Evolutionary conservation across 2,113 vertebrate genomes (phyloP), one percentile per base, ranked within the genome.

Genomic region (Tringa solitaria): DNA sequence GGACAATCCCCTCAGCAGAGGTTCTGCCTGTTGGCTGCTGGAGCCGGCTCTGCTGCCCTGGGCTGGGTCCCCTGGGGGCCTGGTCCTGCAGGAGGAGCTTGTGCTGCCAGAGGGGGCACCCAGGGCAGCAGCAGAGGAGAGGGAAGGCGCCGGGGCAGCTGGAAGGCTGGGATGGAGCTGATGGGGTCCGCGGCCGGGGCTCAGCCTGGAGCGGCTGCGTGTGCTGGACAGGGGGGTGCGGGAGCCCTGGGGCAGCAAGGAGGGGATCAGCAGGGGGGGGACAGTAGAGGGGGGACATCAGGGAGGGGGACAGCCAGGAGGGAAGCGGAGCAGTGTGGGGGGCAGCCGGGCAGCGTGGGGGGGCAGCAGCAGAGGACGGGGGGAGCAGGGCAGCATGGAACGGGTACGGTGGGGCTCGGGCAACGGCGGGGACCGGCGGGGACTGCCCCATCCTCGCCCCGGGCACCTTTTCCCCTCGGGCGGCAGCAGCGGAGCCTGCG

Each of bases 121-220:
- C 8, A 32, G 65, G 30, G 56, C 50, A 26, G 54, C 23, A 15
- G 67, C 18, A 14, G 41, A 16, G n/a, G 39, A 67, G 41, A 12
- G 10, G 43, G 20, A 32, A 27, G 51, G 72, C 13, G 63, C 20
- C 0, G 12, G 23, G 64, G 10, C 33, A 19, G 32, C 43, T 2
- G 3, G 32, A 27, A 23, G 22, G 5, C 22, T 15, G 61, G 14
- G 80, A 19, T 9, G 46, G 14, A 37, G 32, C 1, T 0, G 1
- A 10, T 3, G 1, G 32, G 16, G 4, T 6, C 32, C 59, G 8
- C 0, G 10, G 15, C 2, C 0, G 2, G 54, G 41, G 19, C 63
- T 14, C 28, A 73, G 30, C 46, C 41, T 8, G 14, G 0, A 4
- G 54, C 9, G 8, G 21, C 69, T 22, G 50, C 30, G 7, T 24